Conservation (phyloP, 2,888 invertebrate genomes). For the Amblyjoppa fuscipennis region DNA sequence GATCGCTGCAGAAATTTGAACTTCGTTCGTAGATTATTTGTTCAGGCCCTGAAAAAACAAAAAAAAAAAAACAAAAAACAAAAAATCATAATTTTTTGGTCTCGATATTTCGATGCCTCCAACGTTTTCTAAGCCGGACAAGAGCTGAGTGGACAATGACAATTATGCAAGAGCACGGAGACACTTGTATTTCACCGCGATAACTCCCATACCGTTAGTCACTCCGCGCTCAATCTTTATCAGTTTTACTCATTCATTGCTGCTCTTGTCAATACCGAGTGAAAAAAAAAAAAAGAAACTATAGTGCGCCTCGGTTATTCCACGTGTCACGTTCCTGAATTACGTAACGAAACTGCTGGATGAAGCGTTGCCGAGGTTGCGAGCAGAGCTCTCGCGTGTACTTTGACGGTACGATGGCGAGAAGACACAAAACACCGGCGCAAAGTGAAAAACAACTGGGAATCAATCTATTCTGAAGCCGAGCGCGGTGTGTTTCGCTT, state of each 20-base stretch:
- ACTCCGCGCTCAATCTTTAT: constrained; percentile 42
- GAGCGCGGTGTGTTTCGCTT: not conserved
- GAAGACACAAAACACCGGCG: constrained; percentile 33
- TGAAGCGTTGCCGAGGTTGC: constrained; percentile 38
- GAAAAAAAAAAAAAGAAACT: not conserved
- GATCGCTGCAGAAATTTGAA: not conserved
- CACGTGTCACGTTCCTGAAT: constrained; percentile 67
- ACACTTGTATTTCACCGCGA: not conserved
- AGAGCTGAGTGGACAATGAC: not conserved
- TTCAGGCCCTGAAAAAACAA: not conserved
- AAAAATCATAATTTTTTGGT: not conserved
- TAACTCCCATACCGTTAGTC: not conserved
- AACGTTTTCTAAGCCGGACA: not conserved
- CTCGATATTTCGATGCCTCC: not conserved
- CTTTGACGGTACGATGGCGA: constrained; percentile 32
- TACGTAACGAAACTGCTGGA: constrained; percentile 62
- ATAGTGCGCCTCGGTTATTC: constrained; percentile 59
- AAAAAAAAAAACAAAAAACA: not conserved
- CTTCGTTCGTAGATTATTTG: not conserved
- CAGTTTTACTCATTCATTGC: constrained; percentile 32
- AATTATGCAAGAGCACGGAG: constrained; percentile 2
- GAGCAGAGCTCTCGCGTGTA: constrained; percentile 6
- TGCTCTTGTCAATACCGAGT: constrained; percentile 24
- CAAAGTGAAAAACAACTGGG: constrained; percentile 34
- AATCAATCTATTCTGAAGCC: constrained; percentile 26